Percentiles rank a stretch among this genome's conserved stretches.
Conservation (phyloP, 2,113 vertebrate species). For the Neopipo cinnamomea region DNA sequence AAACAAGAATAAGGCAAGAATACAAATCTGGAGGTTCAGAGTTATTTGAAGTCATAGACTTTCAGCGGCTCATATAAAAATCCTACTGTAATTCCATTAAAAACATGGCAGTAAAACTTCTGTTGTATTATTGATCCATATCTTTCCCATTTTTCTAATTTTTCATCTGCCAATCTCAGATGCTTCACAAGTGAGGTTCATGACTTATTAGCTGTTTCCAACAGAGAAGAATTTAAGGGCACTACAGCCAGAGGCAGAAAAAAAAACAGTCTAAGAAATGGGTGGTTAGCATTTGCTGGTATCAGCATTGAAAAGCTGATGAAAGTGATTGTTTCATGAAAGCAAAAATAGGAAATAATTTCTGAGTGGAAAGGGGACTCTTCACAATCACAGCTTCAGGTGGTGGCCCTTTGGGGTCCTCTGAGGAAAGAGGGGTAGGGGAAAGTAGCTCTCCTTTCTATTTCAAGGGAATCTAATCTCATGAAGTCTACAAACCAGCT, state of each 20-base stretch:
- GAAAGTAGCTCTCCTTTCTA: background rate
- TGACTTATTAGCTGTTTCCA: background rate
- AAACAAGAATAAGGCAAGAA: background rate
- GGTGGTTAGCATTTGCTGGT: background rate
- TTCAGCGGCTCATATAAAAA: background rate
- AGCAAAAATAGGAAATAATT: background rate
- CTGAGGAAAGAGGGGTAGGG: background rate
- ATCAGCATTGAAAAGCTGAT: background rate
- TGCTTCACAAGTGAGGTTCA: background rate
- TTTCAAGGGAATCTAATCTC: background rate
- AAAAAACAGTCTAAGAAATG: background rate
- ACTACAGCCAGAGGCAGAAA: background rate
- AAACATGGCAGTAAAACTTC: background rate
- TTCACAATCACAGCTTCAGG: background rate
- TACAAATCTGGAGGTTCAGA: background rate
- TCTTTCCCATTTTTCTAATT: background rate
- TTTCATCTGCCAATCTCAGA: background rate
- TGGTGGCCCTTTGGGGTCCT: fast-evolving
- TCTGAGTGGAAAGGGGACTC: background rate
- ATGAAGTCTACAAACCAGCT: background rate
- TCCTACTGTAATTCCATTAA: background rate
- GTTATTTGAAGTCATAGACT: background rate
- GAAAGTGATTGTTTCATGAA: background rate
- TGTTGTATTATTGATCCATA: background rate
- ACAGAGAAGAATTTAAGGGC: background rate